Evolutionary conservation across 1,140 invertebrate genomes (phyloP), one percentile per base, ranked within the genome.

Genomic region (Zaprionus ornatus): DNA sequence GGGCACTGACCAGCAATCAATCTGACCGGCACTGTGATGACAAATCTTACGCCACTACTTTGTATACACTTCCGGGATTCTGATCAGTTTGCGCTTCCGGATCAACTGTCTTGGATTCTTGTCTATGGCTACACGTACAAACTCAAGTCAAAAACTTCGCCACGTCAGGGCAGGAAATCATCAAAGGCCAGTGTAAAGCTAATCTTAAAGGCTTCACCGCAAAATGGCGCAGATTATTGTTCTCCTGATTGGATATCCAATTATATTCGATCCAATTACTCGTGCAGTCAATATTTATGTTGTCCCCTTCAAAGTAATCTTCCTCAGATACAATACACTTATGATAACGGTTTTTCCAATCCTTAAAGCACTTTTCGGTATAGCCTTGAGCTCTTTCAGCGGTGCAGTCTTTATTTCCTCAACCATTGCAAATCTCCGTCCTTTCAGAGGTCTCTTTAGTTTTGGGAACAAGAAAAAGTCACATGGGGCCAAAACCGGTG

Each of bases 231-330:
- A 99, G 94, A 90, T 98, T 97, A 87, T 96, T 97, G 93, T 99
- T 99, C 94, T 99, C 98, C 93, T 98, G 97, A 90, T 97, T 97
- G 52, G 97, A 99, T 79, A 99, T 97, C 99, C 98, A 99, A 93
- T 99, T 99, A 92, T 98, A 98, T 91, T 99, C 98, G n/a, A n/a
- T n/a, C n/a, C n/a, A n/a, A 94, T 99, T 99, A 99, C 91, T 99
- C 97, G 93, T 99, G 98, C 6, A 99, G 93, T n/a, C n/a, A n/a
- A n/a, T n/a, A n/a, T n/a, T n/a, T n/a, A n/a, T n/a, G n/a, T n/a
- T n/a, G n/a, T n/a, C n/a, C n/a, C n/a, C n/a, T n/a, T n/a, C n/a
- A n/a, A n/a, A n/a, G n/a, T n/a, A n/a, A n/a, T n/a, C n/a, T n/a
- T n/a, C n/a, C n/a, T n/a, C n/a, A n/a, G n/a, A n/a, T n/a, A n/a